phyloP scores from a whole-genome alignment of 2,797 vertebrate species.

The Galagoides demidoff region DNA sequence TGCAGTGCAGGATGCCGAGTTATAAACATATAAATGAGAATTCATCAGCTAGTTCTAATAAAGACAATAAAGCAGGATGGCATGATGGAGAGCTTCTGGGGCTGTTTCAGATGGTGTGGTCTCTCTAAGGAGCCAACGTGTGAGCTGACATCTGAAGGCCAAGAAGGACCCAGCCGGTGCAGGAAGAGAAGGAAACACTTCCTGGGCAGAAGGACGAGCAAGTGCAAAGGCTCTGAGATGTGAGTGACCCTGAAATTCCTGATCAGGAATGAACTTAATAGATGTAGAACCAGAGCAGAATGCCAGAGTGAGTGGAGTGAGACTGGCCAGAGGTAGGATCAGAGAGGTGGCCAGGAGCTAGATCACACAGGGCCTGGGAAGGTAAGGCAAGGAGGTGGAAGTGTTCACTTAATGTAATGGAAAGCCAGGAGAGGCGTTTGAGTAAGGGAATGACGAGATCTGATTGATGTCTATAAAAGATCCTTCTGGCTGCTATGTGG shows the following conservation, averaged over 20 bases:
- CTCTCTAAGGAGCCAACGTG: not conserved
- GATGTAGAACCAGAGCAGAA: not conserved
- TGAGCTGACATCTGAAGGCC: not conserved
- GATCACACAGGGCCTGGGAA: not conserved
- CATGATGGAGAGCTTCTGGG: not conserved
- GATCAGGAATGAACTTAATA: not conserved
- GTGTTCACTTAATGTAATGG: conserved; percentile 3
- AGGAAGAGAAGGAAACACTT: not conserved
- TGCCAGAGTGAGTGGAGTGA: not conserved
- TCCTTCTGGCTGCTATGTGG: not conserved
- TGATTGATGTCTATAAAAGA: conserved; percentile 38
- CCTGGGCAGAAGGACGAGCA: not conserved
- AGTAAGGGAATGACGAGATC: not conserved
- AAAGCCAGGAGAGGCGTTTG: not conserved
- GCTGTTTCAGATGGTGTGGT: not conserved
- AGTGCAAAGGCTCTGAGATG: not conserved
- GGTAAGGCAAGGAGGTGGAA: not conserved
- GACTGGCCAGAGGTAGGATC: not conserved
- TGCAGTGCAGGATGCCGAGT: not conserved
- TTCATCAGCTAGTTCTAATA: not conserved
- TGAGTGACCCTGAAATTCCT: not conserved
- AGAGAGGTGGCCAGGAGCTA: not conserved
- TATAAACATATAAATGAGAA: not conserved
- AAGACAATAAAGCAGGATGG: not conserved
- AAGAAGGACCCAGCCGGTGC: not conserved